phyloP scores from a whole-genome alignment of 2,113 vertebrate genomes.

The Gorsachius goisagi region DNA sequence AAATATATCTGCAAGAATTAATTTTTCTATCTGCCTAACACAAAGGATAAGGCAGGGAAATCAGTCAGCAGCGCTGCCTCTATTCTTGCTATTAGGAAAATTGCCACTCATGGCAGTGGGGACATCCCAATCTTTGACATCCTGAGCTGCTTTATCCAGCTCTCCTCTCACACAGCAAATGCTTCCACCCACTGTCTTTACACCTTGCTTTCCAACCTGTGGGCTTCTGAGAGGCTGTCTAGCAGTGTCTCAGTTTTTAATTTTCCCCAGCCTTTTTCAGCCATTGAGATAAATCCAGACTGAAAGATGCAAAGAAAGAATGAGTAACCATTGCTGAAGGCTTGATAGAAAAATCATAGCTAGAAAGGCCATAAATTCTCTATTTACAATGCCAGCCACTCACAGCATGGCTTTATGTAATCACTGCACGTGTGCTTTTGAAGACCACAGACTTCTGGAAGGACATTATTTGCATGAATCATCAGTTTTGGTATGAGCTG shows the following conservation, averaged over 20 bases:
- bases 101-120: accelerated
- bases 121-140: not conserved
- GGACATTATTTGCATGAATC: not conserved
- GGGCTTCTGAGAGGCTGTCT: not conserved
- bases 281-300: not conserved
- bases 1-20: not conserved
- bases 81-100: not conserved
- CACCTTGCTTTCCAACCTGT: not conserved
- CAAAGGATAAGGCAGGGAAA: not conserved
- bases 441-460: conserved; percentile 33
- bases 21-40: not conserved
- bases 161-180: not conserved
- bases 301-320: conserved; percentile 9
- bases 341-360: not conserved
- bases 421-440: conserved; percentile 9
- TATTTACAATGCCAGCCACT: conserved; percentile 28
- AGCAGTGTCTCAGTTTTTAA: not conserved
- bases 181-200: not conserved
- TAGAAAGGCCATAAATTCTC: not conserved
- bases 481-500: not conserved
- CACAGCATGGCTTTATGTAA: conserved; percentile 23
- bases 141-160: not conserved
- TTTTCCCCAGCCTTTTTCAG: conserved; percentile 1
- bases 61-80: not conserved
- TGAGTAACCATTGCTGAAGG: not conserved